A percentile compares a stretch with the other conserved stretches of the same genome.
Conservation (phyloP, 2,888 invertebrate genomes). For the Mesorhabditis spiculigera region DNA sequence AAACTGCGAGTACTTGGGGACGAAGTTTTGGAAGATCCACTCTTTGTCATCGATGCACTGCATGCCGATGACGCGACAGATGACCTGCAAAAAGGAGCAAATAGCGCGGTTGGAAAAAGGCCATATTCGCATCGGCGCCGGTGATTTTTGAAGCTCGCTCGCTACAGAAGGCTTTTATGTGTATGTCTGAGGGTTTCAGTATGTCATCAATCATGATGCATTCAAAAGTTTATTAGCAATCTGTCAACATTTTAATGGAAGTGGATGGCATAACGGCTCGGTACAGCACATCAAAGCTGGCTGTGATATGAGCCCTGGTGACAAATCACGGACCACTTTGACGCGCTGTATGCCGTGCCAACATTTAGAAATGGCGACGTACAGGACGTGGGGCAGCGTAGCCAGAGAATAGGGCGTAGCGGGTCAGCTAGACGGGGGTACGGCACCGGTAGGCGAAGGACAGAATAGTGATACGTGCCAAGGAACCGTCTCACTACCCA, state of each 20-base stretch:
- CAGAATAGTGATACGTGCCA: conserved; percentile 85
- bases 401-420: conserved; percentile 7
- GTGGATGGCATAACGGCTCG: not conserved
- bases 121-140: too few relatives aligned
- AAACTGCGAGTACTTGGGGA: conserved; percentile 70
- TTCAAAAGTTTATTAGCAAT: too few relatives aligned
- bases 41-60: conserved; percentile 66
- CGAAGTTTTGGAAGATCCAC: conserved; percentile 70
- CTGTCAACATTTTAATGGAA: not conserved
- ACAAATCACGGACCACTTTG: conserved; percentile 85
- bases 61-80: conserved; percentile 73
- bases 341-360: conserved; percentile 36
- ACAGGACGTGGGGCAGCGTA: conserved; percentile 12
- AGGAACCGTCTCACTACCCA: conserved; percentile 87
- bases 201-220: too few relatives aligned
- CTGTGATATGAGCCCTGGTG: conserved; percentile 79
- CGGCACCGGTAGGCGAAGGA: conserved; percentile 76
- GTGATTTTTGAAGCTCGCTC: too few relatives aligned
- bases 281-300: conserved; percentile 78
- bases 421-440: conserved; percentile 9
- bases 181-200: too few relatives aligned
- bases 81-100: conserved; percentile 66
- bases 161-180: too few relatives aligned
- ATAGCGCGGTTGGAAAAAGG: not conserved
- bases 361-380: conserved; percentile 11